Percentiles rank a stretch among this genome's conserved stretches.
Evolutionary conservation across 2,888 invertebrate species (phyloP).

Genomic region (Pyralis farinalis): DNA sequence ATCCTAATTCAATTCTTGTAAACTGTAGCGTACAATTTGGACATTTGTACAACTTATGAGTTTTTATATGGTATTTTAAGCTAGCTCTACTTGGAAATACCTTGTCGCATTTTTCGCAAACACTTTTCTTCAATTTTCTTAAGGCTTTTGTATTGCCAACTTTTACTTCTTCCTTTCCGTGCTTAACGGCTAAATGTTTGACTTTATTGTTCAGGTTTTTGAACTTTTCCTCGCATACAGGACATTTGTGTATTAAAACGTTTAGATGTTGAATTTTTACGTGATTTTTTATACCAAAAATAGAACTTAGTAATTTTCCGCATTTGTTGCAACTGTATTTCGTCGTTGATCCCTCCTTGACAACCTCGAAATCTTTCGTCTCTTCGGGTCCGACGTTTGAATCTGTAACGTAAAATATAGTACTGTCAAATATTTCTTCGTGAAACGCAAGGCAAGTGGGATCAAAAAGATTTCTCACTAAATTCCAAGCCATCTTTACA

Average conservation of each 20-base stretch:
- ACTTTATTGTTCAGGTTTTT: neutral
- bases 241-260: neutral
- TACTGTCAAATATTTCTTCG: constrained; percentile 1
- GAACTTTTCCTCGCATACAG: constrained; percentile 8
- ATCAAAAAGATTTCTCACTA: neutral
- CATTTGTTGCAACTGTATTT: constrained; percentile 5
- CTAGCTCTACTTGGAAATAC: neutral
- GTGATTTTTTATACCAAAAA: neutral
- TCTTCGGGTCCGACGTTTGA: constrained; percentile 17
- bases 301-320: constrained; percentile 1
- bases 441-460: neutral
- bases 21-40: neutral
- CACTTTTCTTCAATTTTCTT: neutral
- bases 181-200: too few species aligned
- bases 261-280: neutral
- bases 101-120: constrained; percentile 5
- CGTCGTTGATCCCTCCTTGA: neutral
- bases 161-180: constrained; percentile 1
- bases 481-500: too few species aligned
- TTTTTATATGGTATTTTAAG: neutral
- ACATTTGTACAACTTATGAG: neutral
- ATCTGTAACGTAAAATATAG: neutral
- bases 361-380: neutral
- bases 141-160: neutral
- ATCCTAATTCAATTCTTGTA: neutral